These are phyloP conservation scores for Xerus rutilus DNA, from an alignment of 2,797 vertebrate genomes.

Conservation along the genomic window DNA sequence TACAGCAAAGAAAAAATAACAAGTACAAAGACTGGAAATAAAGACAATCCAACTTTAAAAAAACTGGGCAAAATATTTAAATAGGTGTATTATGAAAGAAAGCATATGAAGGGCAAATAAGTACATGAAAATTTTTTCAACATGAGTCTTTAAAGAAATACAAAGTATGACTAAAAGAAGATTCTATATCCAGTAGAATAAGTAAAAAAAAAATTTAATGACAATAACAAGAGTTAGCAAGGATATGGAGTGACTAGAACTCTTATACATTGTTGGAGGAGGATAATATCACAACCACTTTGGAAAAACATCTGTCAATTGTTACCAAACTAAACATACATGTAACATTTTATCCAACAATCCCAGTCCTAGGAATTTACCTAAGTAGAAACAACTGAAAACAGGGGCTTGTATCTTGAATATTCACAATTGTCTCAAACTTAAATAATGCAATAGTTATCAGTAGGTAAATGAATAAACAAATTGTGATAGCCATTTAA, in stretches of 20 bases:
- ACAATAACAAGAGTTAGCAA: neutral
- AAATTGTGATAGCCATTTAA: neutral
- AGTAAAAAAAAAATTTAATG: neutral
- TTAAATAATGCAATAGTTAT: neutral
- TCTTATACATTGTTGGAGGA: neutral
- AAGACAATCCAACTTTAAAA: neutral
- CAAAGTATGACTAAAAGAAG: neutral
- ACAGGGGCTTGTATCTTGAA: neutral
- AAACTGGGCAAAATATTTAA: neutral
- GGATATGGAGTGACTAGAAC: neutral
- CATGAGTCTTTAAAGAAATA: neutral
- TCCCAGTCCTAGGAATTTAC: neutral
- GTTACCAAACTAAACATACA: neutral
- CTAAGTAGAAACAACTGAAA: neutral
- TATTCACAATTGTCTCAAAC: neutral
- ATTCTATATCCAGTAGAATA: neutral
- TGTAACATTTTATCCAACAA: neutral
- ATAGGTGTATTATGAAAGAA: neutral
- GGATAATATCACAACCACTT: neutral
- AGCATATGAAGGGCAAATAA: neutral
- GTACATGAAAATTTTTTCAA: neutral
- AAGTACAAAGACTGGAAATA: neutral
- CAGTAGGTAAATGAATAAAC: neutral
- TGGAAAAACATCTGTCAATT: neutral
- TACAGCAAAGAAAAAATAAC: neutral